These are phyloP conservation scores for Drosophila bocki DNA, from an alignment of 1,140 invertebrate genomes.

Conservation along the genomic window DNA sequence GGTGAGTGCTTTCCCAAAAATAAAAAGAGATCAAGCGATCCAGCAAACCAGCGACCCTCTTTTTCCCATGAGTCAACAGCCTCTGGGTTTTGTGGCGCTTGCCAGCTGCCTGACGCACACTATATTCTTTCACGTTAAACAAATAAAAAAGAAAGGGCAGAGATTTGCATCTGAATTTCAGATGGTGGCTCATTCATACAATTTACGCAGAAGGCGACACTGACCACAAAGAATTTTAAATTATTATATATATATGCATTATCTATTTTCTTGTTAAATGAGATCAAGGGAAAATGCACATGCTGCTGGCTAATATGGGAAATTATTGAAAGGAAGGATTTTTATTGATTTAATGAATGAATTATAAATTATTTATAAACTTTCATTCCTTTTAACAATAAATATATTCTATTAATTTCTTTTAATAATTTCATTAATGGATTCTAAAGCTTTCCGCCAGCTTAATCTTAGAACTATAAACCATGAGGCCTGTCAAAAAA, in stretches of 20 bases:
- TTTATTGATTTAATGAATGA: not conserved
- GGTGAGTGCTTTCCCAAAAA: conserved; percentile 27
- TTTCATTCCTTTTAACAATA: no score
- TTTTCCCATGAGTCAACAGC: conserved; percentile 41
- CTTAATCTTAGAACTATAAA: no score
- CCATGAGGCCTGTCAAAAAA: no score
- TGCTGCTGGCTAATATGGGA: not conserved
- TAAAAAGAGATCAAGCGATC: not conserved
- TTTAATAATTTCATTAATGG: no score
- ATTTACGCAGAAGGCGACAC: conserved; percentile 25
- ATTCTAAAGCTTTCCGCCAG: no score
- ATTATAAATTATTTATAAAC: not conserved
- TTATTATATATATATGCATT: not conserved
- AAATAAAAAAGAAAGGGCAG: conserved; percentile 4
- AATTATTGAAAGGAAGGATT: not conserved
- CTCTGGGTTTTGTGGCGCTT: conserved; percentile 20
- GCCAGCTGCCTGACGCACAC: conserved; percentile 30
- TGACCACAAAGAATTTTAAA: conserved; percentile 24
- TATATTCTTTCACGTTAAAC: not conserved
- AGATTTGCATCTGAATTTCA: conserved; percentile 12
- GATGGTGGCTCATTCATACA: conserved; percentile 12
- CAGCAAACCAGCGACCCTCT: not conserved
- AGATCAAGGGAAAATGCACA: no score
- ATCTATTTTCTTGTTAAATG: not conserved
- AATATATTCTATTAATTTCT: no score